Evolutionary conservation across 1,140 invertebrate genomes (phyloP).

Genomic region (Sarcophaga bullata): DNA sequence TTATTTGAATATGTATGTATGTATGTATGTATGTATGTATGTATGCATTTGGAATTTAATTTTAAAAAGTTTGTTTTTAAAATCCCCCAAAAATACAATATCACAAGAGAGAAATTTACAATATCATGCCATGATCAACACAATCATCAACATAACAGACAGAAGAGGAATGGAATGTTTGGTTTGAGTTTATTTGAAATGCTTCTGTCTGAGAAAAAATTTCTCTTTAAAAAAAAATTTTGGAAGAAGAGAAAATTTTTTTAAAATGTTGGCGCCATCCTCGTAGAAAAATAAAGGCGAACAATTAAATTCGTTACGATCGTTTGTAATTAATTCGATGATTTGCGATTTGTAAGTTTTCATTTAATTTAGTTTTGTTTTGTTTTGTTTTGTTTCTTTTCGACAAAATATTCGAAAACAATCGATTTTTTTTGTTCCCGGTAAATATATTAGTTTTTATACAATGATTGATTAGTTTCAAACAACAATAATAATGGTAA

Average conservation of each 20-base stretch:
- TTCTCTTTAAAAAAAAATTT: neutral
- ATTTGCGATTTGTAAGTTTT: slow-evolving; percentile 51
- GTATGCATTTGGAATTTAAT: neutral
- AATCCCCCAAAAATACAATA: neutral
- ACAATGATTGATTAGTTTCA: slow-evolving; percentile 27
- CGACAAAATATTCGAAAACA: neutral
- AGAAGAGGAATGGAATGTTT: neutral
- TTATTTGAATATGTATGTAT: too few relatives aligned
- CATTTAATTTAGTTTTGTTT: slow-evolving; percentile 18
- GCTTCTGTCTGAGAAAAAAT: slow-evolving; percentile 32
- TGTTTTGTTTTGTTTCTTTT: slow-evolving; percentile 13
- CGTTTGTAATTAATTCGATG: slow-evolving; percentile 64
- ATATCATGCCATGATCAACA: slow-evolving; percentile 14
- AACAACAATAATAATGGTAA: neutral
- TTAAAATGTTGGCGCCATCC: slow-evolving; percentile 32
- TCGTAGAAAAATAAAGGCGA: slow-evolving; percentile 50
- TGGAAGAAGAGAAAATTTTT: neutral
- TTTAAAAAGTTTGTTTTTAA: neutral
- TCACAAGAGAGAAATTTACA: neutral
- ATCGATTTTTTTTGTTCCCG: neutral
- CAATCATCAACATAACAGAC: slow-evolving; percentile 3
- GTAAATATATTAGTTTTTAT: neutral
- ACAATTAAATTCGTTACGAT: slow-evolving; percentile 65
- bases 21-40: too few relatives aligned
- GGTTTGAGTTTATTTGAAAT: slow-evolving; percentile 1